Conservation (phyloP, 2,888 invertebrate species). For the Apamea monoglypha region DNA sequence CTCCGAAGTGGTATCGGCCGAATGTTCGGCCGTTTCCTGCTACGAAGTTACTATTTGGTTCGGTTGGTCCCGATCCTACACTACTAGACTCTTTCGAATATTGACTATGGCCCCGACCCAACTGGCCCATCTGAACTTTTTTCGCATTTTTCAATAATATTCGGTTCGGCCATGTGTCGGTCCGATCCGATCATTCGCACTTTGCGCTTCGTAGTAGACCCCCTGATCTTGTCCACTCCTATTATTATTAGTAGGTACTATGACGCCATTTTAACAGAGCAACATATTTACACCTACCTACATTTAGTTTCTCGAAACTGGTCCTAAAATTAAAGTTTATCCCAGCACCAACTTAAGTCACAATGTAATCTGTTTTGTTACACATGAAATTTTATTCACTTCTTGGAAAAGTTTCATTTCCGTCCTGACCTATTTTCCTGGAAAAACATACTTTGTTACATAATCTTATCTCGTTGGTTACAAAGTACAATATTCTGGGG, state of each 20-base stretch:
- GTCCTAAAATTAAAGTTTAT: constrained; percentile 6
- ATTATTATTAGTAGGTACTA: background rate
- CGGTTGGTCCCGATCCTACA: too few species aligned
- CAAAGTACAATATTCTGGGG: constrained; percentile 24
- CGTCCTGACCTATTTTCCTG: constrained; percentile 49
- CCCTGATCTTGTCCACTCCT: background rate
- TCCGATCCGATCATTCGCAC: too few species aligned
- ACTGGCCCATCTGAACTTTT: too few species aligned
- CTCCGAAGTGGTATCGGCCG: too few species aligned
- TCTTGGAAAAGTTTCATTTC: constrained; percentile 43
- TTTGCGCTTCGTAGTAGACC: too few species aligned
- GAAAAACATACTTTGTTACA: constrained; percentile 30
- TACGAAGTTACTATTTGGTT: too few species aligned
- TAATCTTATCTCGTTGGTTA: constrained; percentile 41
- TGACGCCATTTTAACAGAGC: background rate
- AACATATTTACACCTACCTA: background rate
- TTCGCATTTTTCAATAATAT: too few species aligned
- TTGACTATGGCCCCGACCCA: too few species aligned
- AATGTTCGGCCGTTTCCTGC: too few species aligned
- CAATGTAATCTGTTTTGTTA: constrained; percentile 19
- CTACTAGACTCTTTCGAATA: too few species aligned
- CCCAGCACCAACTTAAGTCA: background rate
- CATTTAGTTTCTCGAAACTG: background rate
- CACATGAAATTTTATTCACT: constrained; percentile 40
- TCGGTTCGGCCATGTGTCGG: too few species aligned